These are phyloP conservation scores for Cerastis rubricosa DNA, from an alignment of 2,888 invertebrate genomes.

Conservation along the genomic window DNA sequence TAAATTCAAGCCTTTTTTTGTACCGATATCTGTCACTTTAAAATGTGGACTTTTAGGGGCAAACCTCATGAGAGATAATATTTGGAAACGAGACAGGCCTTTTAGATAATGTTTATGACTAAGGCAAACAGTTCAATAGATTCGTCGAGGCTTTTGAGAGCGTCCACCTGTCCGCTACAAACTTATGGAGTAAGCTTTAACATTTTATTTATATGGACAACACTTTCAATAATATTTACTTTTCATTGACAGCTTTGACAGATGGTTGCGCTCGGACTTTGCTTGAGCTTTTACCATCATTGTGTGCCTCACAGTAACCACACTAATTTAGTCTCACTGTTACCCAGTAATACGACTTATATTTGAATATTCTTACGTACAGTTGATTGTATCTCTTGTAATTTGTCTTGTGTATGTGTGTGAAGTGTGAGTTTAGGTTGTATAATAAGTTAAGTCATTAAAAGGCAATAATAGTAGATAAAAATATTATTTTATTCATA, in stretches of 20 bases:
- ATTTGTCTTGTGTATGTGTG: conserved; percentile 35
- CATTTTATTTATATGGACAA: conserved; percentile 56
- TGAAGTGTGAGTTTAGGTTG: conserved; percentile 35
- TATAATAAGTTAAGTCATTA: conserved; percentile 57
- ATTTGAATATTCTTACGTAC: conserved; percentile 17
- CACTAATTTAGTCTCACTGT: conserved; percentile 17
- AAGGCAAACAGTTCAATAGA: conserved; percentile 50
- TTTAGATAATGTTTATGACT: conserved; percentile 54
- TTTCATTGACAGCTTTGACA: conserved; percentile 65
- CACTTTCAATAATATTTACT: conserved; percentile 61
- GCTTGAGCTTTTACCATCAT: conserved; percentile 51
- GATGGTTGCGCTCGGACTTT: conserved; percentile 52
- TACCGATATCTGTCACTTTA: conserved; percentile 31
- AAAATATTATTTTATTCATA: conserved; percentile 90
- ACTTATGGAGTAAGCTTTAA: conserved; percentile 49
- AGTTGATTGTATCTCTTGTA: conserved; percentile 35
- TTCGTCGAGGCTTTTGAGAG: conserved; percentile 29
- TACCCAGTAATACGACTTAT: conserved; percentile 20
- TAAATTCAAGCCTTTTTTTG: conserved; percentile 36
- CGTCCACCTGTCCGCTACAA: conserved; percentile 61
- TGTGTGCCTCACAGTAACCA: conserved; percentile 3
- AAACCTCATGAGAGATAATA: conserved; percentile 38
- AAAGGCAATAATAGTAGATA: conserved; percentile 84
- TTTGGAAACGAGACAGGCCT: conserved; percentile 43
- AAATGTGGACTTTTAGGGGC: conserved; percentile 33